Conservation (phyloP, 2,113 vertebrate genomes). For the Aleadryas rufinucha region DNA sequence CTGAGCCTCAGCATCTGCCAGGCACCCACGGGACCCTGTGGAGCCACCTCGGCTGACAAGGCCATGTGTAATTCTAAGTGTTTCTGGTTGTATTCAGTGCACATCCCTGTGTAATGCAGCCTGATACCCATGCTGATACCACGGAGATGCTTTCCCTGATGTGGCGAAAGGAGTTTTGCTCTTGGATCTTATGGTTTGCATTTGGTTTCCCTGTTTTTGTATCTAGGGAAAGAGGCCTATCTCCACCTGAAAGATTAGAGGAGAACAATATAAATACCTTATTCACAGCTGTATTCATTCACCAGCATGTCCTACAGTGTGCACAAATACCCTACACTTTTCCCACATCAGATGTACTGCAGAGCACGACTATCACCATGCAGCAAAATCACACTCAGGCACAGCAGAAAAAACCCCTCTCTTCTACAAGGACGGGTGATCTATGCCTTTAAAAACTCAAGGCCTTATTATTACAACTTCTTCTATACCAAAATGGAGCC, state of each 20-base stretch:
- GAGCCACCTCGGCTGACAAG: fast-evolving
- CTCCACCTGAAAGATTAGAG: neutral
- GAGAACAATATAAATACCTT: neutral
- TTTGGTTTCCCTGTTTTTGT: neutral
- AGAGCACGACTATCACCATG: fast-evolving
- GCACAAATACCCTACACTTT: neutral
- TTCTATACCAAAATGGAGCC: neutral
- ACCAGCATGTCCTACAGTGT: too few relatives aligned
- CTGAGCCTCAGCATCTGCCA: neutral
- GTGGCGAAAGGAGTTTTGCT: neutral
- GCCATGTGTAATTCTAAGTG: fast-evolving
- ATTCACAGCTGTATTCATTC: neutral
- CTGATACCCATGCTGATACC: neutral
- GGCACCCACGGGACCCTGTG: fast-evolving
- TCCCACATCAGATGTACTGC: neutral
- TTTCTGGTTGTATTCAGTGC: neutral
- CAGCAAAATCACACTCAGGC: neutral
- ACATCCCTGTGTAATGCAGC: fast-evolving
- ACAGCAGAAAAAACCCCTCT: neutral
- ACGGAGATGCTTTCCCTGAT: neutral
- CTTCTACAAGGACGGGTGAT: fast-evolving
- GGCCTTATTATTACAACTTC: neutral
- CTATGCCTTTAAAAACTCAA: neutral
- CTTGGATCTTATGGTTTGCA: neutral
- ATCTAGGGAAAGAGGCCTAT: neutral